Evolutionary conservation across 2,888 invertebrate genomes (phyloP), one percentile per base, ranked within the genome.

Genomic region (Diarsia mendica): DNA sequence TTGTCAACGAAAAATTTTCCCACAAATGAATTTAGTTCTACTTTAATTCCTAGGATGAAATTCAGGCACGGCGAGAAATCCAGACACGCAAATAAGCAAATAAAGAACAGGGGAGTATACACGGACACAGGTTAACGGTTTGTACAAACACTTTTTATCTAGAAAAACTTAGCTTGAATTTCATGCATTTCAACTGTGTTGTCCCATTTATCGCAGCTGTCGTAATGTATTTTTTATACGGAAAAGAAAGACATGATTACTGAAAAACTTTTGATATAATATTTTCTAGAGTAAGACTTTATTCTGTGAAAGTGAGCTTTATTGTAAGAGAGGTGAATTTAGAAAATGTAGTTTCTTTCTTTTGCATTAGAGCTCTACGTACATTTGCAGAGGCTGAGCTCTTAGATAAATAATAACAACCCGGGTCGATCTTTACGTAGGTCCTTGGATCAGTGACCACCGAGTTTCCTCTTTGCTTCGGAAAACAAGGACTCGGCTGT

Each of bases 51-150:
- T 70, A 44, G 63, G 58, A 78, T 82, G 39, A 80, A 79, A 82
- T 80, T 67, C 69, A 23, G 71, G 28, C 46, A 53, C 67, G 44
- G 67, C 15, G 67, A 79, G 61, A 70, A 76, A 82, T 80, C 79
- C 70, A 67, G 67, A 70, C 70, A 74, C 44, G 74, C 83, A 71
- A 86, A 87, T 77, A 87, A 83, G 68, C 66, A 72, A 75, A 80
- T 77, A 80, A 83, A 86, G 64, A 67, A 85, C 67, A 67, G 58
- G 33, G 33, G 33, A 76, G 55, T 72, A n/a, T n/a, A 85, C 68
- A 67, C 66, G 44, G 44, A 72, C 48, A 67, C 82, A 75, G 72
- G 75, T 73, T 82, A 78, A 83, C 68, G 64, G 80, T 82, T 79
- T 77, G 69, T 77, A 49, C 67, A 79, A 84, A 79, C 79, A 79